phyloP scores from a whole-genome alignment of 2,888 invertebrate species.

The Drosophila basisetae region DNA sequence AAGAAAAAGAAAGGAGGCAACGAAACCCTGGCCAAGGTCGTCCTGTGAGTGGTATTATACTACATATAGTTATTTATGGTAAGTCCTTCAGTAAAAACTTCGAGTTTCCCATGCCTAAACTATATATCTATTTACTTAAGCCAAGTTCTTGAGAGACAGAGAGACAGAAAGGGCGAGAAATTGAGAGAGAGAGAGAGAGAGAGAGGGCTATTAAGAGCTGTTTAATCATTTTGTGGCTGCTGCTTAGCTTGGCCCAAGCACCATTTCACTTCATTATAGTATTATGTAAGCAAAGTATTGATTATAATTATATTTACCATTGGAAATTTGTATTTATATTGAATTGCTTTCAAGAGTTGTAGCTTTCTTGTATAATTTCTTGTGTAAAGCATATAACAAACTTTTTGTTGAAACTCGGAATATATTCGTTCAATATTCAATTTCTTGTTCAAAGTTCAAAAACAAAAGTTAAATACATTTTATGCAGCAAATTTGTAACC shows the following conservation, averaged over 20 bases:
- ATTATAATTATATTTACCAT: not conserved
- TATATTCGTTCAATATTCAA: not conserved
- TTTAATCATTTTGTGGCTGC: not conserved
- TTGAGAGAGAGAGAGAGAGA: not conserved
- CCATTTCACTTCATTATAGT: not conserved
- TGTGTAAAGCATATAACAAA: not conserved
- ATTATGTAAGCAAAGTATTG: not conserved
- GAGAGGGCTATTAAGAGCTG: not conserved
- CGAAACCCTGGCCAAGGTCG: constrained; percentile 55
- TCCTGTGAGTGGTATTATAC: constrained; percentile 6
- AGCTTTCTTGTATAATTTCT: not conserved
- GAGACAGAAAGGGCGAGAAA: not conserved
- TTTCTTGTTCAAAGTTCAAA: not conserved
- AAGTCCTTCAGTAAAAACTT: constrained; percentile 10
- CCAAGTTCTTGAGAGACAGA: not conserved
- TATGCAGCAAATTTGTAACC: not conserved
- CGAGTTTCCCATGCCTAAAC: not conserved
- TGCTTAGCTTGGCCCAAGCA: not conserved
- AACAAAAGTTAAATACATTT: not conserved
- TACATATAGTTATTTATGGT: constrained; percentile 28
- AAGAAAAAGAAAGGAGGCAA: not conserved
- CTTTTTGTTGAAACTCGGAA: not conserved
- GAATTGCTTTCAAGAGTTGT: not conserved
- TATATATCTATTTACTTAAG: not conserved
- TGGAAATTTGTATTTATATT: not conserved